Evolutionary conservation across 2,797 vertebrate species (phyloP).

Genomic region (Helicolenus hilgendorfi): DNA sequence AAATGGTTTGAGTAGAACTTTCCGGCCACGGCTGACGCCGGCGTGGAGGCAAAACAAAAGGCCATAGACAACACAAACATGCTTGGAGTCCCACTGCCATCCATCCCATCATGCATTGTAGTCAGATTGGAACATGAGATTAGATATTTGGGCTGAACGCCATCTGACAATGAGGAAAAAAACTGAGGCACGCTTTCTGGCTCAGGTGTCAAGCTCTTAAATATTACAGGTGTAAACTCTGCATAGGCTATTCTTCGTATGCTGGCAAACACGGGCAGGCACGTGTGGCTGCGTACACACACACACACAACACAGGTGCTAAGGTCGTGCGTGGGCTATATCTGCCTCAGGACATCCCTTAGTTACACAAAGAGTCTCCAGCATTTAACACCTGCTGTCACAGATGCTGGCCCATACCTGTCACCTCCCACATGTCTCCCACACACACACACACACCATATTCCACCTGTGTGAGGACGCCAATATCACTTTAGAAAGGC

Average conservation of each 20-base stretch:
- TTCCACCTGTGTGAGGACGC: slow-evolving; percentile 63
- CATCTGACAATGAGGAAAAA: slow-evolving; percentile 47
- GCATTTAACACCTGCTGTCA: slow-evolving; percentile 74
- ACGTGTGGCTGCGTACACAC: background rate
- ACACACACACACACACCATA: slow-evolving; percentile 16
- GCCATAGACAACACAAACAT: background rate
- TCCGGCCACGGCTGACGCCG: too few species aligned
- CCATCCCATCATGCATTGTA: background rate
- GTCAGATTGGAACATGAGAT: slow-evolving; percentile 35
- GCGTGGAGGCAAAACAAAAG: background rate
- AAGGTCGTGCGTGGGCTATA: slow-evolving; percentile 1
- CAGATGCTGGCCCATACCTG: background rate
- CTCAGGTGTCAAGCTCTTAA: slow-evolving; percentile 83
- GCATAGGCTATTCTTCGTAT: slow-evolving; percentile 36
- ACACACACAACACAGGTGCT: slow-evolving; percentile 12
- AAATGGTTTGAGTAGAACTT: too few species aligned
- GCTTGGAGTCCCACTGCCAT: background rate
- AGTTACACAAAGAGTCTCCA: slow-evolving; percentile 54
- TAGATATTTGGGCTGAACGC: slow-evolving; percentile 25
- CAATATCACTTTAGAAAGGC: slow-evolving; percentile 35
- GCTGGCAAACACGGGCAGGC: slow-evolving; percentile 14
- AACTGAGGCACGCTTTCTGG: slow-evolving; percentile 61
- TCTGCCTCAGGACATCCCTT: slow-evolving; percentile 51
- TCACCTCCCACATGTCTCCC: slow-evolving; percentile 28
- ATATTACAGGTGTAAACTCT: slow-evolving; percentile 71